These are phyloP conservation scores for Melanogrammus aeglefinus DNA, from an alignment of 2,797 vertebrate genomes.

Conservation along the genomic window DNA sequence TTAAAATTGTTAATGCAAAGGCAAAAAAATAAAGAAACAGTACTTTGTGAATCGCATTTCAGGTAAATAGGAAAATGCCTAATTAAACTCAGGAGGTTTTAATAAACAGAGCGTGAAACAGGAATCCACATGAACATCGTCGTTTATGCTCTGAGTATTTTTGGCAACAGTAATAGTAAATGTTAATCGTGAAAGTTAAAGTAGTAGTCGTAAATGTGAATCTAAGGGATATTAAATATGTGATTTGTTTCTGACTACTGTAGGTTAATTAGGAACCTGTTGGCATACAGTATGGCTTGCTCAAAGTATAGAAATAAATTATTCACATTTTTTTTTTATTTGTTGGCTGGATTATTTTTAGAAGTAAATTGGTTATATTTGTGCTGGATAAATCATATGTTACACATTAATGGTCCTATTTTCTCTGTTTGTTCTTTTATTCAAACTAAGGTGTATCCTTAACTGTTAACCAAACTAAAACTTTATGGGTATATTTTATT, in stretches of 20 bases:
- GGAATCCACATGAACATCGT: background rate
- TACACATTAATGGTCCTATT: background rate
- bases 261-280: background rate
- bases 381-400: background rate
- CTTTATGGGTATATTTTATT: background rate
- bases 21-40: background rate
- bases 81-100: background rate
- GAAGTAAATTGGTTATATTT: background rate
- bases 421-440: background rate
- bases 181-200: background rate
- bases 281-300: background rate
- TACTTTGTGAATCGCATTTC: background rate
- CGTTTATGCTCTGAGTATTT: background rate
- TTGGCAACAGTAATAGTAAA: background rate
- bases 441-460: background rate
- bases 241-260: background rate
- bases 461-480: background rate
- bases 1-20: background rate
- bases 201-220: background rate
- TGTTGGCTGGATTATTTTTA: conserved; percentile 1
- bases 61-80: background rate
- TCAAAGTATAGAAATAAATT: background rate
- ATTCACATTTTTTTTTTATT: background rate
- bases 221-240: conserved; percentile 1
- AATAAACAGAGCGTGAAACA: background rate